These are phyloP conservation scores for Oreochromis spilurus DNA, from an alignment of 2,113 vertebrate species.

Conservation along the genomic window DNA sequence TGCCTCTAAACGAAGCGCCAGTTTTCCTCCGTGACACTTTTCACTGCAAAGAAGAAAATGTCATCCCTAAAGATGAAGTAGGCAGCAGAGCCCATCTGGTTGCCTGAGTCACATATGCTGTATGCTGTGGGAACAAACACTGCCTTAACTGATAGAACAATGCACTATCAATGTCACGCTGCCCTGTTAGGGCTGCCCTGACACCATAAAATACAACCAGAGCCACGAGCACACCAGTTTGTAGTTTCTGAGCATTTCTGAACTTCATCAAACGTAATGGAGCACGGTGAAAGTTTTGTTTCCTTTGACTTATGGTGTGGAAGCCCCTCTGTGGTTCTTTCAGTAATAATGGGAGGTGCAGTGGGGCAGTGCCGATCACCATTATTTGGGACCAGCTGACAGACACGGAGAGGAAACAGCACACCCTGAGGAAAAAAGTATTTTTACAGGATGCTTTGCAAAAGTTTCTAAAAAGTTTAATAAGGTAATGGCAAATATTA, in stretches of 20 bases:
- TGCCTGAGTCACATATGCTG: constrained; percentile 35
- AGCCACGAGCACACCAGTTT: background rate
- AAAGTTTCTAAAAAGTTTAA: background rate
- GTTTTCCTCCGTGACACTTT: background rate
- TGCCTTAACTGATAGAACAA: constrained; percentile 25
- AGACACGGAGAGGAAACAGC: background rate
- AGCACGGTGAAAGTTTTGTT: background rate
- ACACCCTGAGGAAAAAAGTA: background rate
- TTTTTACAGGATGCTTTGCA: background rate
- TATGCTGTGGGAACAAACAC: constrained; percentile 28
- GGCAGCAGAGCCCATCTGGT: constrained; percentile 54
- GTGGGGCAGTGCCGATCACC: constrained; percentile 72
- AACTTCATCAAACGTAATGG: background rate
- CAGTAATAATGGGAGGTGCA: constrained; percentile 50
- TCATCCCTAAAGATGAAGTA: constrained; percentile 36
- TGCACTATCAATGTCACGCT: background rate
- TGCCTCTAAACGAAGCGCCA: constrained; percentile 24
- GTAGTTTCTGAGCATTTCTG: background rate
- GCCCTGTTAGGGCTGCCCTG: background rate
- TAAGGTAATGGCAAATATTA: background rate
- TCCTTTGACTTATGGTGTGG: background rate
- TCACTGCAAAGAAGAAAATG: constrained; percentile 20
- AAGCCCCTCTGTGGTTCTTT: constrained; percentile 74
- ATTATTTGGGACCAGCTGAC: constrained; percentile 75
- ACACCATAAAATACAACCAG: background rate